Evolutionary conservation across 2,888 invertebrate species (phyloP).

Genomic region (Aplocera efformata): DNA sequence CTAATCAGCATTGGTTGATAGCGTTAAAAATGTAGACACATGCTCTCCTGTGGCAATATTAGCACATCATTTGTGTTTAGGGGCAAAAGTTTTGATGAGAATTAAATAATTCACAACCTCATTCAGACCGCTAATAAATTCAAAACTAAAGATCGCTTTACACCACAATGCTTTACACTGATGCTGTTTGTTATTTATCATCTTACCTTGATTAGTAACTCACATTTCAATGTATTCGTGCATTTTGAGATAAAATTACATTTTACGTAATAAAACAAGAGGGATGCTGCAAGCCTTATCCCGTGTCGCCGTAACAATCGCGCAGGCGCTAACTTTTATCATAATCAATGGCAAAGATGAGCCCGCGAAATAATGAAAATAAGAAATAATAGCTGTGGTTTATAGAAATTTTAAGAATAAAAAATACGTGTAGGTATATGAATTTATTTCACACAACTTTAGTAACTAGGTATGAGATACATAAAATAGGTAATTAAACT

Average conservation of each 20-base stretch:
- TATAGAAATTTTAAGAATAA: no score
- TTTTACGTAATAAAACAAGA: slow-evolving; percentile 43
- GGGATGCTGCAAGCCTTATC: slow-evolving; percentile 55
- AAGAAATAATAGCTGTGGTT: not conserved
- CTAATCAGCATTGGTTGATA: no score
- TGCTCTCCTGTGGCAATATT: not conserved
- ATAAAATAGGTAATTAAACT: no score
- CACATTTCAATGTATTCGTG: slow-evolving; percentile 8
- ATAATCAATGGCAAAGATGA: slow-evolving; percentile 22
- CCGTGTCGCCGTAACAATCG: slow-evolving; percentile 47
- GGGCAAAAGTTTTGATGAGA: slow-evolving; percentile 44
- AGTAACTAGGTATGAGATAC: no score
- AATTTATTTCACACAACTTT: no score
- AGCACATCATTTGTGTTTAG: slow-evolving; percentile 25
- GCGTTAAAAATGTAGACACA: not conserved
- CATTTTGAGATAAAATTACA: slow-evolving; percentile 15
- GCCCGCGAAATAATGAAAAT: slow-evolving; percentile 1
- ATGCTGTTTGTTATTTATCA: slow-evolving; percentile 2
- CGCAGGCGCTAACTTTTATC: slow-evolving; percentile 53
- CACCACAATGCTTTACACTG: not conserved
- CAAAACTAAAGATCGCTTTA: slow-evolving; percentile 1
- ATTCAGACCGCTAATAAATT: slow-evolving; percentile 11
- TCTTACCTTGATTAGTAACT: slow-evolving; percentile 6
- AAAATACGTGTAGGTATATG: no score
- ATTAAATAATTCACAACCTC: slow-evolving; percentile 45